Evolutionary conservation across 64 coral and sea anemone species (phyloP).

Genomic region (Acropora yongei): DNA sequence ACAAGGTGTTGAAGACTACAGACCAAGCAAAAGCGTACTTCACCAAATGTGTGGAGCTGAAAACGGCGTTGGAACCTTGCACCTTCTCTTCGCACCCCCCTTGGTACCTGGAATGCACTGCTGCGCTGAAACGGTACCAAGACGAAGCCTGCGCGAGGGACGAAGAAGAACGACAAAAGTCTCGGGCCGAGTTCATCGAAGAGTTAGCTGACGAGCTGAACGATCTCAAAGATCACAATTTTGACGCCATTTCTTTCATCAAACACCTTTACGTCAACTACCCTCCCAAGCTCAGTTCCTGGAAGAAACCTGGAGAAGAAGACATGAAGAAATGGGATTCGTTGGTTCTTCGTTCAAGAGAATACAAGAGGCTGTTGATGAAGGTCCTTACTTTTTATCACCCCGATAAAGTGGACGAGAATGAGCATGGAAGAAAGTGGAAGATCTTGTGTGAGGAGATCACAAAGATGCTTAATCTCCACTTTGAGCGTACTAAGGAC

Average conservation of each 20-base stretch:
- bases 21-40: slow-evolving; percentile 73
- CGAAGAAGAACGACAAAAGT: slow-evolving; percentile 40
- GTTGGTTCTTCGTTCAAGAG: background rate
- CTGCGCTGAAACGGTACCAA: slow-evolving; percentile 61
- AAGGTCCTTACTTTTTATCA: slow-evolving; percentile 38
- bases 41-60: slow-evolving; percentile 64
- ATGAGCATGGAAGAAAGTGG: slow-evolving; percentile 49
- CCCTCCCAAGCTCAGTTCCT: slow-evolving; percentile 2
- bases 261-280: background rate
- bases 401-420: slow-evolving; percentile 37
- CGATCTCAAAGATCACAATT: slow-evolving; percentile 15
- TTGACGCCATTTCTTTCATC: slow-evolving; percentile 2
- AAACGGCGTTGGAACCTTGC: slow-evolving; percentile 71
- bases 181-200: slow-evolving; percentile 12
- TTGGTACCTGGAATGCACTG: slow-evolving; percentile 73
- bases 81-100: slow-evolving; percentile 55
- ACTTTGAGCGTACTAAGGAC: too few relatives aligned
- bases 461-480: background rate
- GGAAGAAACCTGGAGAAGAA: slow-evolving; percentile 22
- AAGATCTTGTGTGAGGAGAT: slow-evolving; percentile 25
- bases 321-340: slow-evolving; percentile 20
- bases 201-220: slow-evolving; percentile 22
- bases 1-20: slow-evolving; percentile 65
- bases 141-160: slow-evolving; percentile 28
- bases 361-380: slow-evolving; percentile 15